Base-by-base conservation (phyloP, 2,888 invertebrate species). In the Polyommatus icarus region DNA sequence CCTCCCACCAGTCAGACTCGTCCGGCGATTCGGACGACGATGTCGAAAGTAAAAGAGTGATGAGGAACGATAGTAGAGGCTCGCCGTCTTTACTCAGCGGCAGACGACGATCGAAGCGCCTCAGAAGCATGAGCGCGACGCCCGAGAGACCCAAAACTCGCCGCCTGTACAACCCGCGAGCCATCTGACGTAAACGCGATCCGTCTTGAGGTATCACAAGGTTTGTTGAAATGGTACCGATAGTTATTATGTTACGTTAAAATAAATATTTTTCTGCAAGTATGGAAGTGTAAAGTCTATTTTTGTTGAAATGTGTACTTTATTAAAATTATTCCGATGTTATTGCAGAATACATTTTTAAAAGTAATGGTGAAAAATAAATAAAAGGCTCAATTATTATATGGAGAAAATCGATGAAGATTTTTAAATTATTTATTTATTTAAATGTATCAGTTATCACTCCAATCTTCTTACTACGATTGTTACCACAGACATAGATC, bases 91-190 rank as follows among this genome's bases (percentile, higher is more conserved):
- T 67, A 5, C 15, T 67, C 29, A 29, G 29, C 67, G 67, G 29
- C 2, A 15, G 20, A 67, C 67, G 29, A 15, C 15, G 72, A 40
- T 40, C 36, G 40, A 40, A 10, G 18, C 36, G 72, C n/a, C 20
- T 40, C 72, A 36, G 20, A 40, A 72, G 72, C 15, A 20, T 0
- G 4, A 72, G 72, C 15, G 40, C 1, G 18, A 29, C 75, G 76
- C 29, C 77, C 67, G 32, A 77, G 77, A 40, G 24, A 29, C 71
- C 59, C 54, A 29, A 57, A 29, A 78, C 80, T 18, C 78, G 80
- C 12, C 79, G 79, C 3, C 78, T 80, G 7, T 79, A 76, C 77
- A 80, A 79, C 61, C 78, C 79, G 1, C 77, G 77, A 12, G 78
- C 76, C 18, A 24, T 76, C 15, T 78, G 78, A 79, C 61, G 1